Conservation (phyloP, 2,888 invertebrate genomes). For the Arenicola marina region DNA sequence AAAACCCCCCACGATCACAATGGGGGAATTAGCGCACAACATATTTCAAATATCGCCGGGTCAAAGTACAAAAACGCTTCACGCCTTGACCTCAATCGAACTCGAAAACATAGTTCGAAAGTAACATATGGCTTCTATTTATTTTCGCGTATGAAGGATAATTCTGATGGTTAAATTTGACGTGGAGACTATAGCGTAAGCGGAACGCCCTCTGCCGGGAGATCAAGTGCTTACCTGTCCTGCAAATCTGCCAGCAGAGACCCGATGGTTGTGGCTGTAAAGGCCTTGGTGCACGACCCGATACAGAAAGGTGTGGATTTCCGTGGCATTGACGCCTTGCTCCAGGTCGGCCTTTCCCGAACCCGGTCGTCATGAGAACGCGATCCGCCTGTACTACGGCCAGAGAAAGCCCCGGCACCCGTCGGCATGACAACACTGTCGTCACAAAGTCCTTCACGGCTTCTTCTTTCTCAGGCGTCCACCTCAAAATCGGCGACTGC, state of each 20-base stretch:
- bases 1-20: too few relatives aligned
- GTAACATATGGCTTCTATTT: too few relatives aligned
- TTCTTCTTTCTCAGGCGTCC: neutral
- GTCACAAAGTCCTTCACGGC: neutral
- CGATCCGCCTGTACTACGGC: constrained; percentile 1
- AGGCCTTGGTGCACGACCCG: constrained; percentile 7
- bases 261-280: constrained; percentile 10
- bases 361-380: neutral
- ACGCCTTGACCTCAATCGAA: too few relatives aligned
- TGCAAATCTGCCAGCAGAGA: neutral
- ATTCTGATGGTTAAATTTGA: too few relatives aligned
- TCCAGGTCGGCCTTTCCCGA: neutral
- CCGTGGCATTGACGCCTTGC: neutral
- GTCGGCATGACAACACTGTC: neutral
- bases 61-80: too few relatives aligned
- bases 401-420: constrained; percentile 7
- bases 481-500: too few relatives aligned
- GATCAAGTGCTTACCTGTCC: neutral
- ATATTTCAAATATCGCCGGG: too few relatives aligned
- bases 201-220: neutral
- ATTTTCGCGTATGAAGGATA: too few relatives aligned
- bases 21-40: too few relatives aligned
- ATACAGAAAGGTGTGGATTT: neutral
- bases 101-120: too few relatives aligned
- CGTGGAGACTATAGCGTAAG: too few relatives aligned